These are phyloP conservation scores for Melinopterus prodromus DNA, from an alignment of 2,888 invertebrate species.

Conservation along the genomic window DNA sequence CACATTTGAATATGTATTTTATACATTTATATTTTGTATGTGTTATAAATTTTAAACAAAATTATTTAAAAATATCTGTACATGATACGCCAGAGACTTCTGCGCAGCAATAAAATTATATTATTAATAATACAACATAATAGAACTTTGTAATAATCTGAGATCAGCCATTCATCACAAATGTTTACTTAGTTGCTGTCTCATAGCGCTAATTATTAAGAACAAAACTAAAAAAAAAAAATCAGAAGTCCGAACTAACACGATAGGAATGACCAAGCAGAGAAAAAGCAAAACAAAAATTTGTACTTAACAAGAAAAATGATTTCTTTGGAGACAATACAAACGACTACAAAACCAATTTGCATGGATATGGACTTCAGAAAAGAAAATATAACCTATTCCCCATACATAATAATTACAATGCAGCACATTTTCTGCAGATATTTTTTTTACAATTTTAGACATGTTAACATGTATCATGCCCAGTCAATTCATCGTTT, in stretches of 20 bases:
- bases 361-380: slow-evolving; percentile 13
- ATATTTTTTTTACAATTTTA: neutral
- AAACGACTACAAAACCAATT: slow-evolving; percentile 6
- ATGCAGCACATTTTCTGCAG: too few species aligned
- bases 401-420: neutral
- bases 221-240: neutral
- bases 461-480: neutral
- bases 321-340: slow-evolving; percentile 19
- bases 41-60: slow-evolving; percentile 22
- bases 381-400: slow-evolving; percentile 18
- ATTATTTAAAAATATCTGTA: slow-evolving; percentile 9
- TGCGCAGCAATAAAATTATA: slow-evolving; percentile 18
- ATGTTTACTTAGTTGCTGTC: slow-evolving; percentile 16
- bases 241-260: neutral
- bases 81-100: neutral
- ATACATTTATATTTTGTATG: neutral
- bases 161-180: slow-evolving; percentile 25
- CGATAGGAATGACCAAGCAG: neutral
- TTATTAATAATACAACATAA: slow-evolving; percentile 23
- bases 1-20: neutral
- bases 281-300: slow-evolving; percentile 8
- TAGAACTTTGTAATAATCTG: slow-evolving; percentile 25
- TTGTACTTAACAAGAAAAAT: slow-evolving; percentile 9
- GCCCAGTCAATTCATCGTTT: neutral
- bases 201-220: slow-evolving; percentile 7